Base-by-base conservation (phyloP, 2,888 invertebrate species). In the Ormia ochracea region DNA sequence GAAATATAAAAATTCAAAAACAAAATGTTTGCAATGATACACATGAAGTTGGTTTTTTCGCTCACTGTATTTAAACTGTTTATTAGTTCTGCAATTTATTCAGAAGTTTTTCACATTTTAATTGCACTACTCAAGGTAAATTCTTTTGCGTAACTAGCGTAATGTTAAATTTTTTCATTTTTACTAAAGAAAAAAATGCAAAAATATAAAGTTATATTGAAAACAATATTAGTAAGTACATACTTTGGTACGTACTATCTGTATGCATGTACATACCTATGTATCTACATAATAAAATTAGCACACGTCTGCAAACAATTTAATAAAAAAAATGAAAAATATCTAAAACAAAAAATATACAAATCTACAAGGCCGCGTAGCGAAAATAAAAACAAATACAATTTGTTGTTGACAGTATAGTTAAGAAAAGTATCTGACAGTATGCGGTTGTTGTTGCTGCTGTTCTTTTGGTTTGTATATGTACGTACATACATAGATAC, bases 371-470 rank as follows among this genome's bases (percentile, higher is more conserved):
- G 78, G 73, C 78, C 78, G 68, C 61, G 50, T 45, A 50, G 41
- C 23, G 41, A 76, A 61, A 38, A 74, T 33, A 19, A 21, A 45
- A 59, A 19, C n/a, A 63, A 72, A 69, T 56, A 43, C 38, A 58
- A 43, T 69, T 52, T 70, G 26, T 74, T 65, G 56, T 59, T 59
- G 74, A 66, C 58, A 56, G 61, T 59, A 54, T 59, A 70, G 56
- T 61, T 76, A 65, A 59, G 56, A 78, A 78, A 78, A 73, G 73
- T 73, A 73, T 73, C 72, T 68, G 45, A 70, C 10, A 58, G n/a
- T n/a, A n/a, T n/a, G n/a, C n/a, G n/a, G n/a, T n/a, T n/a, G n/a
- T 41, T 52, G 21, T 33, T 50, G 23, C 21, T 63, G 19, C 23
- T 63, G 43, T 50, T 28, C 36, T 19, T 45, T 41, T 26, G n/a